Evolutionary conservation across 2,113 vertebrate genomes (phyloP).

Genomic region (Nycticryphes semicollaris): DNA sequence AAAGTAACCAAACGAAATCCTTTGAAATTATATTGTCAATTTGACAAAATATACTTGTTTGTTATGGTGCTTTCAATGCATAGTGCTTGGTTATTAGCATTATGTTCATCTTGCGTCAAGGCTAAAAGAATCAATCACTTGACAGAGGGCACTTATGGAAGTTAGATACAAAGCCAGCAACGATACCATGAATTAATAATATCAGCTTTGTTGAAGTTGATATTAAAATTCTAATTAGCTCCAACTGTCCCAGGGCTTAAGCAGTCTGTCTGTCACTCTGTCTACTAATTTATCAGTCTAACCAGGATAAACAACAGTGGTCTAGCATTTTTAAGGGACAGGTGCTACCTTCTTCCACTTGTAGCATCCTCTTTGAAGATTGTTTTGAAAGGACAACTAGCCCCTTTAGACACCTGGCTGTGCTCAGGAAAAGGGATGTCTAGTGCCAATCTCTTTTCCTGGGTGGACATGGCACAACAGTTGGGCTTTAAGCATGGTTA

Average conservation of each 20-base stretch:
- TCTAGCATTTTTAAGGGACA: not conserved
- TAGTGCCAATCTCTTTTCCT: not conserved
- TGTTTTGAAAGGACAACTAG: not conserved
- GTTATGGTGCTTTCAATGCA: not conserved
- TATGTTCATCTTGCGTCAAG: not conserved
- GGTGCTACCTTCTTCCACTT: conserved; percentile 1
- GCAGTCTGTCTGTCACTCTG: not conserved
- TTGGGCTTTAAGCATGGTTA: not conserved
- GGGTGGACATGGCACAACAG: not conserved
- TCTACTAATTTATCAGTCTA: not conserved
- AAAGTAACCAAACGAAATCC: not conserved
- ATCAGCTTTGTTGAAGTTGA: not conserved
- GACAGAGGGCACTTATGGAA: not conserved
- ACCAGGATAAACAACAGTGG: not conserved
- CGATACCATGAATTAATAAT: not conserved
- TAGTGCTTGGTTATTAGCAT: not conserved
- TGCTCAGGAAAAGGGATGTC: not conserved
- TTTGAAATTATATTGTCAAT: not conserved
- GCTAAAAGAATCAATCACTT: not conserved
- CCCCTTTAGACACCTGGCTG: not conserved
- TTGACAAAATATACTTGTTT: not conserved
- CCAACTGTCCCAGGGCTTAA: not conserved
- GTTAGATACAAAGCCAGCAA: not conserved
- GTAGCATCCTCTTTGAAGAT: not conserved
- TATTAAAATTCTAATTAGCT: not conserved